phyloP scores from a whole-genome alignment of 2,888 invertebrate species.

The Slavum lentiscoides region DNA sequence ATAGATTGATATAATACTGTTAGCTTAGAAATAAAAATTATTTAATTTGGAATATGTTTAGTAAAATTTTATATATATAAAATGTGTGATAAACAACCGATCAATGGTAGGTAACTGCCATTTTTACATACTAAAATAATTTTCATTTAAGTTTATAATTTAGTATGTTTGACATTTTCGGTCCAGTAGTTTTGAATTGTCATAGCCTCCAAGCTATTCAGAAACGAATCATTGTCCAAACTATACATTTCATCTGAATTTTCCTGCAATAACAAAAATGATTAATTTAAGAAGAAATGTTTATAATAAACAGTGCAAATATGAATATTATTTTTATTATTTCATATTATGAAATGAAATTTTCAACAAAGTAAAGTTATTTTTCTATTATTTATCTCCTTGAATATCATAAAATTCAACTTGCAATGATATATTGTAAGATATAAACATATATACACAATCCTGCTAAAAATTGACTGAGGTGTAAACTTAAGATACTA shows the following conservation, averaged over 20 bases:
- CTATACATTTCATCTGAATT: conserved; percentile 94
- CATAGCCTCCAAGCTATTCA: conserved; percentile 91
- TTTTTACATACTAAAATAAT: conserved; percentile 10
- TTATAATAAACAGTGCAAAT: too few relatives aligned
- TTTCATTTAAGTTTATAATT: conserved; percentile 65
- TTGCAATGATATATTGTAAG: too few relatives aligned
- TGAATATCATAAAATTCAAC: too few relatives aligned
- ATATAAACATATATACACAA: too few relatives aligned
- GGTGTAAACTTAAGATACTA: too few relatives aligned
- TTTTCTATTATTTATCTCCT: too few relatives aligned
- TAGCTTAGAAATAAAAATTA: not conserved
- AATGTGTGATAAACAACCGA: conserved; percentile 7
- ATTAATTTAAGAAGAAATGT: conserved; percentile 10
- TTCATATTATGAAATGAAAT: too few relatives aligned
- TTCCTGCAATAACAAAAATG: conserved; percentile 68
- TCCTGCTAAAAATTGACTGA: too few relatives aligned
- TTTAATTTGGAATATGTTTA: conserved; percentile 1
- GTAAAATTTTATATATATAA: not conserved
- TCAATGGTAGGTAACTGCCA: not conserved
- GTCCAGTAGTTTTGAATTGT: conserved; percentile 94
- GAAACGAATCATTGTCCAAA: conserved; percentile 89
- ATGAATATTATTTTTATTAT: too few relatives aligned
- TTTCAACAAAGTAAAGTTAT: too few relatives aligned
- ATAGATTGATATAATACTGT: not conserved
- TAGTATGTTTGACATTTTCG: conserved; percentile 86